Percentiles rank a stretch among this genome's conserved stretches.
Evolutionary conservation across 2,888 invertebrate species (phyloP).

Genomic region (Odontomyia ornata): DNA sequence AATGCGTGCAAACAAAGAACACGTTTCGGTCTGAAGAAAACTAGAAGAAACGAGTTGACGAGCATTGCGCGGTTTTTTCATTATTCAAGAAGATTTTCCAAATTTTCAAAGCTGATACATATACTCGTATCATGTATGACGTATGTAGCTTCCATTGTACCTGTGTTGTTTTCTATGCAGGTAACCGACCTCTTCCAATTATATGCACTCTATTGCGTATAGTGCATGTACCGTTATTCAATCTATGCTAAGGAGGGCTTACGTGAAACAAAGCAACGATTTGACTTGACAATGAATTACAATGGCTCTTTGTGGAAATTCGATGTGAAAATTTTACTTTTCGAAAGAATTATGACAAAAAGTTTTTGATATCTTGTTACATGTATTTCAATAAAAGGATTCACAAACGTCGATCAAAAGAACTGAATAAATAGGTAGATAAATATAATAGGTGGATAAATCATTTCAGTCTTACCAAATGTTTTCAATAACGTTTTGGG

Average conservation of each 20-base stretch:
- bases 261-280: no score
- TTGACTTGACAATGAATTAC: not conserved
- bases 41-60: not conserved
- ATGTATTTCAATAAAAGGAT: no score
- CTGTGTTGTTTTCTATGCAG: slow-evolving; percentile 9
- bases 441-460: no score
- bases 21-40: not conserved
- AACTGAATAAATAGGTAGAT: no score
- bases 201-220: not conserved
- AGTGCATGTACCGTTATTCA: slow-evolving; percentile 4
- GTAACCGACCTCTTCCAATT: slow-evolving; percentile 21
- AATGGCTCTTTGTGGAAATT: not conserved
- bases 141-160: not conserved
- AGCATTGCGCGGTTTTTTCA: not conserved
- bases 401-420: no score
- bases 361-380: no score
- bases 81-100: no score
- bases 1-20: not conserved
- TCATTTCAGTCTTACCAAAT: no score
- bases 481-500: no score
- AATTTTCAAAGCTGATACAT: no score
- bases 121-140: no score
- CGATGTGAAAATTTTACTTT: not conserved
- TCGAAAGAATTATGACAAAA: not conserved
- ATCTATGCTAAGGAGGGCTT: not conserved